Percentiles rank a stretch among this genome's conserved stretches.
Evolutionary conservation across 92 coral and sea anemone species (phyloP).

Genomic region (Paragorgia papillata): DNA sequence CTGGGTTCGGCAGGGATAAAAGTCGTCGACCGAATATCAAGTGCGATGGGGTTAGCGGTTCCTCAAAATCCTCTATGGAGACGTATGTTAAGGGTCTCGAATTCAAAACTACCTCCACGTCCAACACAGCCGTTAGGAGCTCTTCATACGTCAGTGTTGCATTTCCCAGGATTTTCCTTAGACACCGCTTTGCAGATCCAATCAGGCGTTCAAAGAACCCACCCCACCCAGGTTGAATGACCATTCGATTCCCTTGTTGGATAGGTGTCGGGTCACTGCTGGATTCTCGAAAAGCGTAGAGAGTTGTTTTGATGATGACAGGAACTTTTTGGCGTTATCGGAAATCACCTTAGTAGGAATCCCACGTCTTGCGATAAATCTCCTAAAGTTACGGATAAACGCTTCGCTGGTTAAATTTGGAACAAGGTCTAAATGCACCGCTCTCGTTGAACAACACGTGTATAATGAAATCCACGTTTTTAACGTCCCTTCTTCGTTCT

Average conservation of each 20-base stretch:
- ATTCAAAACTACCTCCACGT: conserved; percentile 46
- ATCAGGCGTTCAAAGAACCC: conserved; percentile 24
- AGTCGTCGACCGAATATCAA: conserved; percentile 27
- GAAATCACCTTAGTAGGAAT: conserved; percentile 48
- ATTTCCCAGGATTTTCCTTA: conserved; percentile 42
- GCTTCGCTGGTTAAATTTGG: conserved; percentile 50
- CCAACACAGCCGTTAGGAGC: conserved; percentile 34
- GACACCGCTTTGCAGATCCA: conserved; percentile 14
- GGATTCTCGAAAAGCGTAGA: conserved; percentile 29
- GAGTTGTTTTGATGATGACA: conserved; percentile 43
- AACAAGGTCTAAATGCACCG: conserved; percentile 53
- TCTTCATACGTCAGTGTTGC: conserved; percentile 45
- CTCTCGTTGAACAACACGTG: conserved; percentile 58
- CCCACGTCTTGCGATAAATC: conserved; percentile 55
- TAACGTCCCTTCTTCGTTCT: conserved; percentile 48
- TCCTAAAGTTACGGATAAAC: conserved; percentile 50
- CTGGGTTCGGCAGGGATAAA: conserved; percentile 14
- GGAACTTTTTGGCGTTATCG: conserved; percentile 61
- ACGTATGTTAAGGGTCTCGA: conserved; percentile 47
- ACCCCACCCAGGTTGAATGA: conserved; percentile 50
- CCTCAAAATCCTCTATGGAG: conserved; percentile 35
- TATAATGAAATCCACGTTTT: conserved; percentile 39
- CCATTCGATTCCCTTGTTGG: conserved; percentile 49
- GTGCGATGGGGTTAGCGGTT: conserved; percentile 54
- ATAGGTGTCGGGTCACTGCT: conserved; percentile 27